These are phyloP conservation scores for Electrona antarctica DNA, from an alignment of 2,113 vertebrate genomes.

Conservation along the genomic window DNA sequence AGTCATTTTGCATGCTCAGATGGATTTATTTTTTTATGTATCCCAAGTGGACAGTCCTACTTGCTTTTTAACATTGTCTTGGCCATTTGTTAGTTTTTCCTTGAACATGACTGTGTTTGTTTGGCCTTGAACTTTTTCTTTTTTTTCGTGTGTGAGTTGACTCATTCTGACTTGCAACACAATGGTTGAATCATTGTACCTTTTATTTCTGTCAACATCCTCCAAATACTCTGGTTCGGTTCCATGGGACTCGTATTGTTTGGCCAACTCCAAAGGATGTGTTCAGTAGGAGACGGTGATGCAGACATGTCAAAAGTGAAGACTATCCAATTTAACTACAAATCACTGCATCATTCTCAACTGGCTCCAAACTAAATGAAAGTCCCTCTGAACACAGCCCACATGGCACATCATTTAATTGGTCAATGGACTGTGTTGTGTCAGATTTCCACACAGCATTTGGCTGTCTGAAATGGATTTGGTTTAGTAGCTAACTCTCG, in stretches of 20 bases:
- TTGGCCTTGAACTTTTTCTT: constrained; percentile 8
- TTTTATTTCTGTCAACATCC: constrained; percentile 4
- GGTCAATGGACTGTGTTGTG: neutral
- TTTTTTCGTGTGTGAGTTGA: no score
- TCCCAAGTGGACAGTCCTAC: neutral
- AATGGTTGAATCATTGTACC: no score
- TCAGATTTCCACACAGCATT: neutral
- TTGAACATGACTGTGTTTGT: constrained; percentile 13
- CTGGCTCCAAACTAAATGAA: neutral
- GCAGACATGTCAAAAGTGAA: neutral
- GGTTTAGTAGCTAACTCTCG: constrained; percentile 20
- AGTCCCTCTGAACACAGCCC: constrained; percentile 29
- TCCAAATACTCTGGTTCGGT: constrained; percentile 15
- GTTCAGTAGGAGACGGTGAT: neutral
- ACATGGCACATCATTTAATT: constrained; percentile 21
- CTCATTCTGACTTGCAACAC: no score
- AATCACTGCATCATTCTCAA: neutral
- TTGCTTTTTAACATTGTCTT: neutral
- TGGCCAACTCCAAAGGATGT: constrained; percentile 8
- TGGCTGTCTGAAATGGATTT: constrained; percentile 41
- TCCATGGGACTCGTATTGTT: neutral
- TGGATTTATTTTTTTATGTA: neutral
- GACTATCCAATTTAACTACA: neutral
- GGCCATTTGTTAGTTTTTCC: no score
- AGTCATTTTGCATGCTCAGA: neutral